These are phyloP conservation scores for Pycnonotus jocosus DNA, from an alignment of 2,113 vertebrate species.

Conservation along the genomic window DNA sequence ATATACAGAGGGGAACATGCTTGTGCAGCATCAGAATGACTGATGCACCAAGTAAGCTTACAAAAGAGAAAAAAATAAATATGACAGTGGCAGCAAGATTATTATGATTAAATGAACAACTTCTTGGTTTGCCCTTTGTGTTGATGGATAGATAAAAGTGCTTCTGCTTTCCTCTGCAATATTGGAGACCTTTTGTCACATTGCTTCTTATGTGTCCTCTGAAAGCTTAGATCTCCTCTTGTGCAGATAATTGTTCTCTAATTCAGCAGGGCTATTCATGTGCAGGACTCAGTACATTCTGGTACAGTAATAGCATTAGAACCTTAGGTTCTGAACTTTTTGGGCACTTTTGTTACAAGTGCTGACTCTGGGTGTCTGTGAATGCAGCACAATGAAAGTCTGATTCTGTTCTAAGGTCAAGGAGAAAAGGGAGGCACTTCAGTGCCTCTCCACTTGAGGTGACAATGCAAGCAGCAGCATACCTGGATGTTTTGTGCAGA, in stretches of 20 bases:
- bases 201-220: neutral
- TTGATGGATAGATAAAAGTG: neutral
- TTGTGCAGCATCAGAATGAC: neutral
- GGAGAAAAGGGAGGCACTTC: neutral
- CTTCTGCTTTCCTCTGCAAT: neutral
- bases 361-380: neutral
- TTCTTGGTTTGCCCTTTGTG: neutral
- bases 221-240: neutral
- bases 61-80: neutral
- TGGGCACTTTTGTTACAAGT: neutral
- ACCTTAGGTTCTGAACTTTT: neutral
- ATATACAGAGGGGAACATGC: rapidly evolving
- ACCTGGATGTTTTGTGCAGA: neutral
- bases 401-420: neutral
- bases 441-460: neutral
- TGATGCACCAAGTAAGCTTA: neutral
- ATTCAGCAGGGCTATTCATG: neutral
- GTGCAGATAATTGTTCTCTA: neutral
- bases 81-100: neutral
- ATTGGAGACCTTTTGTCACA: neutral
- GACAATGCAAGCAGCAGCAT: neutral
- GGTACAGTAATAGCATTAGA: neutral
- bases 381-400: neutral
- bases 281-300: neutral
- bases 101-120: neutral